These are phyloP conservation scores for Perca fluviatilis DNA, from an alignment of 2,113 vertebrate genomes.

Conservation along the genomic window DNA sequence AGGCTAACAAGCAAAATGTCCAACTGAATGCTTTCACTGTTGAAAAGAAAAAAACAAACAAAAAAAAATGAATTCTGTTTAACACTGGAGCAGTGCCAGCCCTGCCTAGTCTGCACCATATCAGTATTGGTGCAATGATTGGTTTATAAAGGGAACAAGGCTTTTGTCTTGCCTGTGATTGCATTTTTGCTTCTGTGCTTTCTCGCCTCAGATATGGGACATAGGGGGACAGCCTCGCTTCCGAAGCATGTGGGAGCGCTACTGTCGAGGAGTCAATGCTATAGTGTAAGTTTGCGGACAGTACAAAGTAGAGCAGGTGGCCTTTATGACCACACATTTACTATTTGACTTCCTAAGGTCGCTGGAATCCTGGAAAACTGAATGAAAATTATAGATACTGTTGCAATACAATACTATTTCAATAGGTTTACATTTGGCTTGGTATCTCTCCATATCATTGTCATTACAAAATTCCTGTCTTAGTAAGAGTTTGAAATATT, in stretches of 20 bases:
- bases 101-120: neutral
- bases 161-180: neutral
- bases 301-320: neutral
- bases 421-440: neutral
- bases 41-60: neutral
- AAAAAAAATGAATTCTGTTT: neutral
- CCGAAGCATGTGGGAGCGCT: slow-evolving; percentile 99
- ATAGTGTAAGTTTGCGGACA: slow-evolving; percentile 91
- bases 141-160: neutral
- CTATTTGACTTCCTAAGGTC: neutral
- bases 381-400: neutral
- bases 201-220: slow-evolving; percentile 93
- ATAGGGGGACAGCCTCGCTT: slow-evolving; percentile 99
- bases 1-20: neutral
- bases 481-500: neutral
- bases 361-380: neutral
- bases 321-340: neutral
- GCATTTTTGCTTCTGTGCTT: neutral
- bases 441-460: neutral
- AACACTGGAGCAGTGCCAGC: neutral
- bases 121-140: neutral
- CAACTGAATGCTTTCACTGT: neutral
- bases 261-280: slow-evolving; percentile 98
- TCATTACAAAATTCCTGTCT: neutral
- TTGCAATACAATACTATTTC: neutral